These are phyloP conservation scores for Mionectes macconnelli DNA, from an alignment of 2,113 vertebrate genomes.

Conservation along the genomic window DNA sequence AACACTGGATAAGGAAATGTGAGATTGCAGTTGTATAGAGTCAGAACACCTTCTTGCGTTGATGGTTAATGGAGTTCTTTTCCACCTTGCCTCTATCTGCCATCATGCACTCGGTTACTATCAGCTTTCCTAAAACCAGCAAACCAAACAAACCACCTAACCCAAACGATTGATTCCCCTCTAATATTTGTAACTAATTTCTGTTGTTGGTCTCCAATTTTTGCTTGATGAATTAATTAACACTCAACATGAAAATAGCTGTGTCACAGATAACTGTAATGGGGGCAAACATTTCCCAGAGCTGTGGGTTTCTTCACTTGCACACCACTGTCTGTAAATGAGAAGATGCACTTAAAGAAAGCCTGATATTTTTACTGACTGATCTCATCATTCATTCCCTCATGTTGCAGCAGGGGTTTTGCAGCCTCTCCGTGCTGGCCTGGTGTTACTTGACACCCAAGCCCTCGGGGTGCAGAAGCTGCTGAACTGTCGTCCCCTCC, in stretches of 20 bases:
- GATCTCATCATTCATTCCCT: neutral
- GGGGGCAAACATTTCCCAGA: neutral
- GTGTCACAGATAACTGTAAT: neutral
- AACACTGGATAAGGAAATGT: neutral
- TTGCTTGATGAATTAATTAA: neutral
- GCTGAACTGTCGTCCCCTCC: neutral
- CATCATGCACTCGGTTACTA: neutral
- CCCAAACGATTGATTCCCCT: neutral
- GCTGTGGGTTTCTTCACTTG: neutral
- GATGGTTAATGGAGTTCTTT: neutral
- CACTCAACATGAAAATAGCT: neutral
- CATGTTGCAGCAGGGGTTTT: neutral
- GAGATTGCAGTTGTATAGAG: neutral
- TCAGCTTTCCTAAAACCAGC: neutral
- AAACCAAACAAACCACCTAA: neutral
- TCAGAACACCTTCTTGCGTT: neutral
- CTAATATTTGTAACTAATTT: neutral
- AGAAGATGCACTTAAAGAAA: neutral
- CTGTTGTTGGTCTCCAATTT: neutral
- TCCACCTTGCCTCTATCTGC: neutral
- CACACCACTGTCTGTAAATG: neutral
- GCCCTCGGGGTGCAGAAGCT: accelerated
- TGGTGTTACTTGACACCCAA: no score
- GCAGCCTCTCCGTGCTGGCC: neutral
- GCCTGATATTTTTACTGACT: neutral